These are phyloP conservation scores for Chondrosia reniformis DNA, from an alignment of 37 sponge, comb jelly and placozoan species.

Conservation along the genomic window DNA sequence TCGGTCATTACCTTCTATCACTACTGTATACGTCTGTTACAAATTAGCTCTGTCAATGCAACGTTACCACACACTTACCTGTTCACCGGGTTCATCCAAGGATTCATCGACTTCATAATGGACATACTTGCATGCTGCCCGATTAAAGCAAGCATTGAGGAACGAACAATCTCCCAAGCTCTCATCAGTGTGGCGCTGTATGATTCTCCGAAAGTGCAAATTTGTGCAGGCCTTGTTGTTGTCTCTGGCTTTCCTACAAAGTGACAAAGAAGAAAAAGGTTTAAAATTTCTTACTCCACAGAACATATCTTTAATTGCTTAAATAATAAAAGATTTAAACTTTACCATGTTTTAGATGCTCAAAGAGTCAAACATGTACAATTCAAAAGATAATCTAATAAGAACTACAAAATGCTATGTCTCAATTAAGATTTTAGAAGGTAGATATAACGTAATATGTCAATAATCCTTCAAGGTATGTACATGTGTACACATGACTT, in stretches of 20 bases:
- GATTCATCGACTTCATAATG: conserved; percentile 87
- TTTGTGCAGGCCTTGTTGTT: conserved; percentile 65
- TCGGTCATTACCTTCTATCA: too few species aligned
- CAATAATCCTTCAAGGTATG: too few species aligned
- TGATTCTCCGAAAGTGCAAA: conserved; percentile 85
- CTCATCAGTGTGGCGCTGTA: conserved; percentile 88
- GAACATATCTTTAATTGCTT: too few species aligned
- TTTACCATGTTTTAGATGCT: background rate
- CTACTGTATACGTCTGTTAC: background rate
- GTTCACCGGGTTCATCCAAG: conserved; percentile 24
- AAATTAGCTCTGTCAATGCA: background rate
- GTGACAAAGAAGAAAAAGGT: background rate
- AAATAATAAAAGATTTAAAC: too few species aligned
- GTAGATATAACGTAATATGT: too few species aligned
- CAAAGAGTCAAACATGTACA: background rate
- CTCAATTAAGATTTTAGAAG: too few species aligned
- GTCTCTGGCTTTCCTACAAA: background rate
- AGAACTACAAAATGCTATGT: background rate
- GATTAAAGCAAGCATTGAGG: conserved; percentile 97
- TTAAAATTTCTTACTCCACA: too few species aligned
- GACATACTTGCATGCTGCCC: conserved; percentile 96
- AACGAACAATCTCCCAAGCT: conserved; percentile 95
- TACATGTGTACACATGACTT: too few species aligned
- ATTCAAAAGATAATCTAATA: background rate
- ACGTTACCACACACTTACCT: background rate